These are phyloP conservation scores for Asteroscopus sphinx DNA, from an alignment of 2,888 invertebrate species.

Conservation along the genomic window DNA sequence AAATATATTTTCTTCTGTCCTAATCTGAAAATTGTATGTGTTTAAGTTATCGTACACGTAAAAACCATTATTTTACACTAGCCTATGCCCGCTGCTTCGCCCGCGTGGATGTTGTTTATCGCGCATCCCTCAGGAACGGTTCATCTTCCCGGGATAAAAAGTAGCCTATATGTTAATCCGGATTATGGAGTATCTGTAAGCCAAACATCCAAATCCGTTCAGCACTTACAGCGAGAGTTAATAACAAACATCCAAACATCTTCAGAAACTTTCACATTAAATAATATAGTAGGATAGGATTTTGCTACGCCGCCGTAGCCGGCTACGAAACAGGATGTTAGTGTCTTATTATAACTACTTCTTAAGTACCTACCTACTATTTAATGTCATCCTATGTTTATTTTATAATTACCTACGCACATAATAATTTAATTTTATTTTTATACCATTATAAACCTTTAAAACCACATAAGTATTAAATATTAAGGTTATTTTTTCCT, in stretches of 20 bases:
- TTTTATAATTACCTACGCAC: conserved; percentile 15
- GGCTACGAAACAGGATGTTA: conserved; percentile 13
- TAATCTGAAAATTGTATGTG: not conserved
- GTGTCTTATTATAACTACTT: conserved; percentile 1
- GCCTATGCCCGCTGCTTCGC: too few species aligned
- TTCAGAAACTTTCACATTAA: too few species aligned
- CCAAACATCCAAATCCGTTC: too few species aligned
- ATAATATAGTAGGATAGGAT: too few species aligned
- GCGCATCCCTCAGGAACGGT: too few species aligned
- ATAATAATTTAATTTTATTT: conserved; percentile 17
- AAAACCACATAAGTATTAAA: conserved; percentile 4
- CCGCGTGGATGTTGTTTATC: too few species aligned
- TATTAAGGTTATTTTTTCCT: not conserved
- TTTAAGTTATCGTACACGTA: conserved; percentile 9
- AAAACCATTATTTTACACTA: conserved; percentile 3
- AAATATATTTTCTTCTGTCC: not conserved
- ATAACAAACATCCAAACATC: too few species aligned
- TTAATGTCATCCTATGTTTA: not conserved
- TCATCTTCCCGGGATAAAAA: too few species aligned
- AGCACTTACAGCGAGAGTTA: too few species aligned
- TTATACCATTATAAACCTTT: conserved; percentile 6
- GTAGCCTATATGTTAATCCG: too few species aligned
- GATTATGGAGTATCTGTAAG: too few species aligned
- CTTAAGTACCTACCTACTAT: not conserved
- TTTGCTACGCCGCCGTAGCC: conserved; percentile 35